Conservation (phyloP, 2,113 vertebrate genomes). For the Archilochus colubris region DNA sequence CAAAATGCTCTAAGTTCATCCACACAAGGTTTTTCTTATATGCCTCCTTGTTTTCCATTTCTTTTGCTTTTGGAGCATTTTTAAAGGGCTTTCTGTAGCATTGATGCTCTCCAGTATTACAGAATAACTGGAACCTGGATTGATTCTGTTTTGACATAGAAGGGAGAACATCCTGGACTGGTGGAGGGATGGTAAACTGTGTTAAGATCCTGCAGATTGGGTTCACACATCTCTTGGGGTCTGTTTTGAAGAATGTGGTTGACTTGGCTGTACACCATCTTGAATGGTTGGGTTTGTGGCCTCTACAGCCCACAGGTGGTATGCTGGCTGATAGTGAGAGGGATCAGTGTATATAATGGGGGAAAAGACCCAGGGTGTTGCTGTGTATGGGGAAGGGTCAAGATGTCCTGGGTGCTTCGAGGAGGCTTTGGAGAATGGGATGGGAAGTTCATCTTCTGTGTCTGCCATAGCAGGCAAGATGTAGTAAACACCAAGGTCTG, state of each 20-base stretch:
- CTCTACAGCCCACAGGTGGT: not conserved
- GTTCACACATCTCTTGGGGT: not conserved
- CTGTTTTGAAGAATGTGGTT: not conserved
- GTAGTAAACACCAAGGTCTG: not conserved
- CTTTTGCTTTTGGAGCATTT: not conserved
- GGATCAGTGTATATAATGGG: not conserved
- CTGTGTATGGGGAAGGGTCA: not conserved
- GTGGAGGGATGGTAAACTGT: not conserved
- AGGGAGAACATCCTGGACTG: not conserved
- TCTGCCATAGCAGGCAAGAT: not conserved
- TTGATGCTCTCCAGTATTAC: not conserved
- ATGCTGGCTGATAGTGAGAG: not conserved
- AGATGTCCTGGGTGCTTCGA: accelerated
- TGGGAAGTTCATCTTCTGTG: not conserved
- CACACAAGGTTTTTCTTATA: not conserved
- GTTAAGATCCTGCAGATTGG: not conserved
- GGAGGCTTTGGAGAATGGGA: not conserved
- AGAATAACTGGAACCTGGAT: not conserved
- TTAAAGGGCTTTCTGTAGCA: not conserved
- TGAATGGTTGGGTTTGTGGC: not conserved
- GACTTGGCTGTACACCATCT: not conserved
- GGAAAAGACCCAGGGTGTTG: not conserved
- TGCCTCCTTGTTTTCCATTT: accelerated
- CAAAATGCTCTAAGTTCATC: not conserved
- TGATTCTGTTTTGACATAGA: not conserved